phyloP scores from a whole-genome alignment of 2,888 invertebrate species.

The Melipona bicolor region DNA sequence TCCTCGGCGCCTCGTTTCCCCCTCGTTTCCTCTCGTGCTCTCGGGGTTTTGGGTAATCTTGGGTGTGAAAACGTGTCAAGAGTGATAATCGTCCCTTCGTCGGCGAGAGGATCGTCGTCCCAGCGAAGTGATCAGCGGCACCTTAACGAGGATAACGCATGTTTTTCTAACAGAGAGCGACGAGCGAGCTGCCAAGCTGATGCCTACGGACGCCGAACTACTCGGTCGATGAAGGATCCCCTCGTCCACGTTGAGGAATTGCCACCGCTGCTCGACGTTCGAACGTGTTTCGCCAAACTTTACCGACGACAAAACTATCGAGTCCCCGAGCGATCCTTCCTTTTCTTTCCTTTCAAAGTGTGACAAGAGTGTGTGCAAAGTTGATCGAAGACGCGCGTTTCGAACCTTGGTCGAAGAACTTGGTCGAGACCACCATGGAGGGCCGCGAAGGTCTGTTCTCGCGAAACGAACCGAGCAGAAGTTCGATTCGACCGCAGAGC shows the following conservation, averaged over 20 bases:
- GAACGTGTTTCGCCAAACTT: constrained; percentile 3
- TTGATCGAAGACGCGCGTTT: not conserved
- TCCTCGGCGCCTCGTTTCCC: constrained; percentile 7
- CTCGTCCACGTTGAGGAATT: constrained; percentile 45
- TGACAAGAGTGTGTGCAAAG: not conserved
- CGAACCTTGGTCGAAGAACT: not conserved
- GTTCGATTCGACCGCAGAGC: constrained; percentile 50
- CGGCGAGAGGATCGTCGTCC: constrained; percentile 38
- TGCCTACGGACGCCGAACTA: constrained; percentile 13
- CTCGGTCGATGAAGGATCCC: constrained; percentile 35
- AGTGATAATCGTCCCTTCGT: constrained; percentile 44
- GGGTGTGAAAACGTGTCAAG: constrained; percentile 43
- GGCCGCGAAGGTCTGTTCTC: constrained; percentile 72
- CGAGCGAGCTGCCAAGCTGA: constrained; percentile 15
- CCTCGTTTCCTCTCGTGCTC: constrained; percentile 40
- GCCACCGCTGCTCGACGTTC: not conserved
- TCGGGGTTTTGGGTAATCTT: constrained; percentile 46
- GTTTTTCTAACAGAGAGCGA: constrained; percentile 69
- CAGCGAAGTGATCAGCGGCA: constrained; percentile 20
- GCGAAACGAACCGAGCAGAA: constrained; percentile 68
- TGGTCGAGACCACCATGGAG: constrained; percentile 64
- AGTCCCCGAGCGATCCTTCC: not conserved
- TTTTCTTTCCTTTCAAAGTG: no score
- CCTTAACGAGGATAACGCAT: constrained; percentile 53
- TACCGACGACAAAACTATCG: not conserved